Base-by-base conservation (phyloP, 2,888 invertebrate genomes). In the Adelphocoris suturalis region DNA sequence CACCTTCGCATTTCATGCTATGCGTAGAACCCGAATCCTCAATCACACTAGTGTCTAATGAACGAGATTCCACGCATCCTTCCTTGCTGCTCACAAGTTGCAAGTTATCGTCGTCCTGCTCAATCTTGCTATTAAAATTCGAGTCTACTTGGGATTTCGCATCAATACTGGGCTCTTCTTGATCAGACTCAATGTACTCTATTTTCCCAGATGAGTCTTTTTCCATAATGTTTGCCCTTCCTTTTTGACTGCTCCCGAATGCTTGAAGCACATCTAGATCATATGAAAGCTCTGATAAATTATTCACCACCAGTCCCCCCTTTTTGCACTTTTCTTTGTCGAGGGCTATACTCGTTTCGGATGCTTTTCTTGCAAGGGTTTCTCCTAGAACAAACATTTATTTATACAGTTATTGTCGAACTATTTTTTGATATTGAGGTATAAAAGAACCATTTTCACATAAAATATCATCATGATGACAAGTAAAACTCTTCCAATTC, bases 311-410 rank as follows among this genome's bases (percentile, higher is more conserved):
- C 47, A 48, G 55, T 0, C 14, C 46, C n/a, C 14, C 48, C 7
- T 23, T 48, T n/a, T 68, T 52, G 55, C 14, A 23, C 19, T 19
- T 28, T 19, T 78, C 78, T 13, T n/a, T 47, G 13, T 68, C 52
- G 7, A 85, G 12, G 4, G n/a, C 75, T 27, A 78, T 1, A 52
- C 52, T 52, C 9, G 88, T 88, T 48, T 88, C 78, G 14, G 88
- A 88, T 9, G 52, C 78, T 28, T 80, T 88, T 80, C 80, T 76
- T n/a, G 78, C 47, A 4, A 88, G 55, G 27, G 0, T 88, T 55
- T 88, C 78, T 16, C 78, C 88, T 80, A n/a, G 16, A 19, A 78
- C 16, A 78, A 19, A 52, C 2, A 46, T 12, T 81, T 47, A n/a
- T n/a, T n/a, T n/a, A n/a, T n/a, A n/a, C n/a, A n/a, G 46, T 37